phyloP scores from a whole-genome alignment of 92 coral and sea anemone species.

The Palythoa grandiflora region DNA sequence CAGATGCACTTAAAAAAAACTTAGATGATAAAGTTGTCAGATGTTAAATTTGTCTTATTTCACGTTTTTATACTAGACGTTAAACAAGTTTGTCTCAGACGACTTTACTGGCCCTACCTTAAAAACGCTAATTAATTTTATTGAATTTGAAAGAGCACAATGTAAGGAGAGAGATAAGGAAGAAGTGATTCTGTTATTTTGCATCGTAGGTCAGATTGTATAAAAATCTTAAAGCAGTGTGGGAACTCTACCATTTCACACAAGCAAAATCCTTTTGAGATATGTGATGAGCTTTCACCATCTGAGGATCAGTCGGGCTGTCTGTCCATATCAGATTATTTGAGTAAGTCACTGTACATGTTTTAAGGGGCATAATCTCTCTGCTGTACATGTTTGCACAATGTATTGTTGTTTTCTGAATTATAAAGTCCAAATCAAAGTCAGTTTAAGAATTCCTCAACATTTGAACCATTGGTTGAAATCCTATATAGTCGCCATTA shows the following conservation, averaged over 20 bases:
- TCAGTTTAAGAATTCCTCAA: no score
- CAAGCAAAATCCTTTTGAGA: conserved; percentile 63
- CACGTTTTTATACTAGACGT: no score
- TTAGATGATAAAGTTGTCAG: no score
- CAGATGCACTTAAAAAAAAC: no score
- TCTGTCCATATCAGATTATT: conserved; percentile 81
- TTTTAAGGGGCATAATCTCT: no score
- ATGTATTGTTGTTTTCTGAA: no score
- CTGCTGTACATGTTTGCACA: no score
- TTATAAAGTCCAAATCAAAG: no score
- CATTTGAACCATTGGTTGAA: no score
- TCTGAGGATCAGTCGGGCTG: conserved; percentile 83
- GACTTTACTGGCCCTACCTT: not conserved
- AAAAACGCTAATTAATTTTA: not conserved
- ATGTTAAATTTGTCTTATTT: no score
- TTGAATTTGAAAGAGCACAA: not conserved
- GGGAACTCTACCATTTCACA: conserved; percentile 72
- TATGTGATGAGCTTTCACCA: conserved; percentile 86
- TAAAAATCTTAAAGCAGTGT: conserved; percentile 85
- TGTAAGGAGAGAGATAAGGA: not conserved
- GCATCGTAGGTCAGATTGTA: conserved; percentile 83
- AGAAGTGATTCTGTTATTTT: not conserved
- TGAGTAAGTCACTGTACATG: conserved; percentile 69
- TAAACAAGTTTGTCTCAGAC: not conserved
- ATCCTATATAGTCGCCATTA: no score